Conservation (phyloP, 2,888 invertebrate species). For the Euzophera pinguis region DNA sequence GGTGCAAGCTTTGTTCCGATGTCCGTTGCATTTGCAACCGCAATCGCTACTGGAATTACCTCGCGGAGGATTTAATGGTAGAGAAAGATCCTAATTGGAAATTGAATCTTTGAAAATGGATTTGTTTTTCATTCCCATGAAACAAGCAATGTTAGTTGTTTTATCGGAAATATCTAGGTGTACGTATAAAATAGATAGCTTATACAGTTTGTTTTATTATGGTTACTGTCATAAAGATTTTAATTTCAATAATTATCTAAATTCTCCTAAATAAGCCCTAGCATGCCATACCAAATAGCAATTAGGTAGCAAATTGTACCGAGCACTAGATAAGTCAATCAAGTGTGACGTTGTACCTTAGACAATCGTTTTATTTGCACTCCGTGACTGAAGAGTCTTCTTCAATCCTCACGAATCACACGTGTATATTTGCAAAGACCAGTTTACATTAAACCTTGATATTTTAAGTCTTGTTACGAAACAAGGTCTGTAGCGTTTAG, state of each 20-base stretch:
- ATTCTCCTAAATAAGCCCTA: no score
- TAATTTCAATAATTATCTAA: no score
- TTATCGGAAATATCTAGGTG: no score
- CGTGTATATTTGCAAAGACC: slow-evolving; percentile 33
- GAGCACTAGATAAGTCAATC: slow-evolving; percentile 48
- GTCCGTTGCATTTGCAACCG: slow-evolving; percentile 31
- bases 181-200: no score
- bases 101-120: slow-evolving; percentile 19
- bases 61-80: slow-evolving; percentile 25
- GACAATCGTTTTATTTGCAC: slow-evolving; percentile 37
- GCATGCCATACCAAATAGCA: no score
- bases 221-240: no score
- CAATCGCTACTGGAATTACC: slow-evolving; percentile 37
- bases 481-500: neutral
- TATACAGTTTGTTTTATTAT: no score
- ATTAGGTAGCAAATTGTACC: slow-evolving; percentile 16
- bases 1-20: slow-evolving; percentile 39
- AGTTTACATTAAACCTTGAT: slow-evolving; percentile 1
- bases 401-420: slow-evolving; percentile 51
- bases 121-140: neutral
- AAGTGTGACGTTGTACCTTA: slow-evolving; percentile 35
- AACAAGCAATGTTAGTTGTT: no score
- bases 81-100: slow-evolving; percentile 16
- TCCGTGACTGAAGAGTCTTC: slow-evolving; percentile 52
- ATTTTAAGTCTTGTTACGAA: neutral